Base-by-base conservation (phyloP, 2,797 vertebrate species). In the Eptatretus atami region DNA sequence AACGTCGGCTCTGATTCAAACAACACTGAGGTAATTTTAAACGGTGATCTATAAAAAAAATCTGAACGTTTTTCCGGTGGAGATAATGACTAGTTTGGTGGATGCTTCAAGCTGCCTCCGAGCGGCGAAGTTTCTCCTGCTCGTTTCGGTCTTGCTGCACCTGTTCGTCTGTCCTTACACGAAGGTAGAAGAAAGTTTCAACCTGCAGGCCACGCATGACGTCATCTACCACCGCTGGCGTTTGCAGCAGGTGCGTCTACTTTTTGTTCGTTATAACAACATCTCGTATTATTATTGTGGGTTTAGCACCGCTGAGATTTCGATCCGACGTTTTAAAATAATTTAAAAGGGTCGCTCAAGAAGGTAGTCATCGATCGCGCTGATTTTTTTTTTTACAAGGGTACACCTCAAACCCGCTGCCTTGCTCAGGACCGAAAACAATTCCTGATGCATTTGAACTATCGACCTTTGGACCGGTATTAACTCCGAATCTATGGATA, bases 151-250 rank as follows among this genome's bases (percentile, higher is more conserved):
- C 1, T 73, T 76, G 11, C 67, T 77, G 1, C 88, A 96, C 74
- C 72, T 98, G 63, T 65, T 75, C 1, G 66, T 74, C 60, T 98
- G 90, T 64, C 92, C 90, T 8, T 90, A 81, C 63, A 81, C 84
- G 3, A 99, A 99, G 75, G 92, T 96, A 52, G 92, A 99, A 65
- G 92, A 96, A 70, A 96, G 92, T 69, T 99, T 99, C 70, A 90
- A 82, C 64, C 71, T 96, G 52, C 92, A 99, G 74, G 90, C 90
- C 2, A 67, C 69, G 9, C 92, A 98, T 52, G 90, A 99, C 67
- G 76, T 99, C 69, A 68, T 94, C 5, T 95, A 81, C 69, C 78
- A 95, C 74, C 76, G 76, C 54, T 71, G 82, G 66, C 74, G 82
- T 53, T 69, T 87, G 67, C 76, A 81, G 54, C 76, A 83, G 83